A percentile compares a stretch with the other conserved stretches of the same genome.
These are phyloP conservation scores for Phrynocephalus guinanensis DNA, from an alignment of 2,797 vertebrate species.

Conservation along the genomic window DNA sequence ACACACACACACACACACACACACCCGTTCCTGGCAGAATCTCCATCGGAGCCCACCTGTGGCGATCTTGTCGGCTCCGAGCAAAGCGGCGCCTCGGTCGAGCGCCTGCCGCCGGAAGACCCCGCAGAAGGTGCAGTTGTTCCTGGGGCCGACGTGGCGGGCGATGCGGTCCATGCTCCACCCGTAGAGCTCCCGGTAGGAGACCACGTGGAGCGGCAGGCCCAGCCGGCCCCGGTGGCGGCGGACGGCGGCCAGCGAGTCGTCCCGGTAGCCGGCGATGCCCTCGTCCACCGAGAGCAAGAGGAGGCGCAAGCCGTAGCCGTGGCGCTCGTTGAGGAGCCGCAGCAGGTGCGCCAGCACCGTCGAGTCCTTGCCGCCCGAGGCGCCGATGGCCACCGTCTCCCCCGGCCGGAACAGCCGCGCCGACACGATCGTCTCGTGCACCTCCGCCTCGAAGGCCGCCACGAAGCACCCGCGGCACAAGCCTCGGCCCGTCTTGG, in stretches of 20 bases:
- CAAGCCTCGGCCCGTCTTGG: conserved; percentile 84
- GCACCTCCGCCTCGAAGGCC: conserved; percentile 90
- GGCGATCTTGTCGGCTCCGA: conserved; percentile 89
- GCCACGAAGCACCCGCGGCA: conserved; percentile 88
- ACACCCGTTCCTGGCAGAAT: background rate
- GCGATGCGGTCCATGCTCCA: conserved; percentile 93
- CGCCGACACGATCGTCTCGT: conserved; percentile 81
- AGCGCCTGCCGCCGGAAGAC: conserved; percentile 89
- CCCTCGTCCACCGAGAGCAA: conserved; percentile 90
- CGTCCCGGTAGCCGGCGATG: conserved; percentile 88
- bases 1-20: accelerated
- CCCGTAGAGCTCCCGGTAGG: conserved; percentile 88
- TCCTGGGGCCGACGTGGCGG: conserved; percentile 85
- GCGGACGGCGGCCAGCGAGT: conserved; percentile 87
- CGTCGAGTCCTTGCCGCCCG: conserved; percentile 91
- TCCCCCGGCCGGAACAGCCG: conserved; percentile 83
- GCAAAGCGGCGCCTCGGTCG: conserved; percentile 85
- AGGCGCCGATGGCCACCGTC: conserved; percentile 86
- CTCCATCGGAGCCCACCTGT: conserved; percentile 76
- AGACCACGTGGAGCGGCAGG: conserved; percentile 86
- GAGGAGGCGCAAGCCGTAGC: conserved; percentile 81
- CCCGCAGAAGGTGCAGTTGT: conserved; percentile 92
- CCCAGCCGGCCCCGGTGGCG: conserved; percentile 86
- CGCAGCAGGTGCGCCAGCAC: conserved; percentile 89
- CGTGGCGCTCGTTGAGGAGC: conserved; percentile 82